These are phyloP conservation scores for Drosophila pegasa DNA, from an alignment of 2,888 invertebrate genomes.

Conservation along the genomic window DNA sequence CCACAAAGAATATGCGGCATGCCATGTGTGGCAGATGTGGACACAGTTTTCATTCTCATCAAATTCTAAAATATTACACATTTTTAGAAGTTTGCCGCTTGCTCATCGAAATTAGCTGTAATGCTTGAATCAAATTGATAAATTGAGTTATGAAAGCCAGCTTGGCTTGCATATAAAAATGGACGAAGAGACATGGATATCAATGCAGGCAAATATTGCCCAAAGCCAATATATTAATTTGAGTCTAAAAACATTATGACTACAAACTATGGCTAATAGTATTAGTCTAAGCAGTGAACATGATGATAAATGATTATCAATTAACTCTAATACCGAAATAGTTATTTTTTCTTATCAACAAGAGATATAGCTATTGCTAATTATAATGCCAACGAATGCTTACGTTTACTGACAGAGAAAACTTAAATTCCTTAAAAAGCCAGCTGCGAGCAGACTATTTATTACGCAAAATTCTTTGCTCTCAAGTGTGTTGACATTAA, in stretches of 20 bases:
- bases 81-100: neutral
- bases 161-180: too few species aligned
- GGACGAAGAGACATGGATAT: too few species aligned
- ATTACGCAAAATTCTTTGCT: neutral
- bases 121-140: too few species aligned
- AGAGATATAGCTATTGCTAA: neutral
- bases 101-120: neutral
- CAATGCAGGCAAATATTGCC: too few species aligned
- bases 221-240: too few species aligned
- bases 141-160: too few species aligned
- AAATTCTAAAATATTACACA: neutral
- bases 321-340: too few species aligned
- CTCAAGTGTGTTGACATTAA: neutral
- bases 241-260: too few species aligned
- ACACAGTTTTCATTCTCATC: neutral
- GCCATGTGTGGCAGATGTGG: constrained; percentile 5
- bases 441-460: neutral
- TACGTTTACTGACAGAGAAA: neutral
- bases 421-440: neutral
- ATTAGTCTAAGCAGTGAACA: too few species aligned
- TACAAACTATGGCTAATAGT: neutral
- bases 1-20: constrained; percentile 14
- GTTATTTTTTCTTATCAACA: too few species aligned
- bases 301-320: too few species aligned
- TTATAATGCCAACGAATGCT: neutral